Evolutionary conservation across 2,113 vertebrate species (phyloP), one percentile per base, ranked within the genome.

Genomic region (Thunnus thynnus): DNA sequence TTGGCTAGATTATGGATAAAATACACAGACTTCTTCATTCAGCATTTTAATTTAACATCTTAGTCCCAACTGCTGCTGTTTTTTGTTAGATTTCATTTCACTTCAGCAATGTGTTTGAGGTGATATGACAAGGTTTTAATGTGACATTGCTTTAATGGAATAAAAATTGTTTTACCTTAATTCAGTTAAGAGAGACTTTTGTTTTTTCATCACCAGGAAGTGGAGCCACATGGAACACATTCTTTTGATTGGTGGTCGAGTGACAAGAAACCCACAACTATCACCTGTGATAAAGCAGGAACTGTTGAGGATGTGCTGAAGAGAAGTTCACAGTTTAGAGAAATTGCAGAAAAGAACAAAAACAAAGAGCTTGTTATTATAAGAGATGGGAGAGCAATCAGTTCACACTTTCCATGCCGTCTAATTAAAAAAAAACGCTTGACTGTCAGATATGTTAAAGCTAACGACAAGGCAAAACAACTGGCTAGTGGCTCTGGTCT

Each of bases 291-390:
- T 48, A 52, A 48, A 71, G 25, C 5, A 4, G 25, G 81, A 77
- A 75, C 74, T 52, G 48, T 89, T 30, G 67, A 77, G 30, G 22
- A 27, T 3, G 17, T 13, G 2, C 68, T 89, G 72, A 75, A 13
- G 50, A 77, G 0, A 13, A 91, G 72, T 57, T 0, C 0, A 3
- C 2, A 20, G 4, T 91, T 87, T 50, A 77, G 0, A 11, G 0
- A 7, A 44, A 2, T 3, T 6, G 68, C 11, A 50, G 4, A 3
- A 36, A 84, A 72, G 9, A 63, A 82, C 7, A 5, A 46, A 12
- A 4, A 0, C 22, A 86, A 82, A 64, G 85, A 91, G 41, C 85
- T 91, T 64, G 58, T 91, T 32, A 48, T 91, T 44, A 0, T 75
- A 4, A 76, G 8, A 73, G n/a, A 5, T 13, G 72, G 83, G 2